phyloP scores from a whole-genome alignment of 2,888 invertebrate genomes.

The Nipponacmea schrenckii region DNA sequence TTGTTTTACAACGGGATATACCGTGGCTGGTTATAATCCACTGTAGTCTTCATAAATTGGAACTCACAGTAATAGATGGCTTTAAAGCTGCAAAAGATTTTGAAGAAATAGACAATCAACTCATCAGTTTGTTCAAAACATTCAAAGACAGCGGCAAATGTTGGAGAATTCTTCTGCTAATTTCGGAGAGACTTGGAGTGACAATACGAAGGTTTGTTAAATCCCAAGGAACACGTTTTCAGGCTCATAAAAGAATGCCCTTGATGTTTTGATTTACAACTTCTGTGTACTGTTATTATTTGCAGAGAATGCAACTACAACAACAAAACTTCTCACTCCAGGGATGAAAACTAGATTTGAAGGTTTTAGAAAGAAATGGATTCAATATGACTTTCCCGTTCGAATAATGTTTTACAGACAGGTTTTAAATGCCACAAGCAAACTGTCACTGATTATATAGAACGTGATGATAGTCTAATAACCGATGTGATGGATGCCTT shows the following conservation, averaged over 20 bases:
- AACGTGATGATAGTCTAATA: background rate
- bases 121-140: background rate
- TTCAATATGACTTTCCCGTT: background rate
- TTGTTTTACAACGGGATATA: background rate
- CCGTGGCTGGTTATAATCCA: background rate
- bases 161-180: background rate
- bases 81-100: background rate
- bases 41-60: background rate
- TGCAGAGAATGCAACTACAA: background rate
- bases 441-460: background rate
- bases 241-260: background rate
- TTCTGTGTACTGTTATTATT: background rate
- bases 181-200: background rate
- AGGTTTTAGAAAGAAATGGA: background rate
- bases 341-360: background rate
- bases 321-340: background rate
- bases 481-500: background rate
- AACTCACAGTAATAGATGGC: background rate
- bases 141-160: background rate
- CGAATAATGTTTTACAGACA: background rate
- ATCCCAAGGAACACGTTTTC: background rate
- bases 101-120: background rate
- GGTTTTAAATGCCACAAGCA: background rate
- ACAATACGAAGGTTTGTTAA: background rate
- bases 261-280: background rate